These are phyloP conservation scores for Leptarthrus brevirostris DNA, from an alignment of 2,888 invertebrate genomes.

Conservation along the genomic window DNA sequence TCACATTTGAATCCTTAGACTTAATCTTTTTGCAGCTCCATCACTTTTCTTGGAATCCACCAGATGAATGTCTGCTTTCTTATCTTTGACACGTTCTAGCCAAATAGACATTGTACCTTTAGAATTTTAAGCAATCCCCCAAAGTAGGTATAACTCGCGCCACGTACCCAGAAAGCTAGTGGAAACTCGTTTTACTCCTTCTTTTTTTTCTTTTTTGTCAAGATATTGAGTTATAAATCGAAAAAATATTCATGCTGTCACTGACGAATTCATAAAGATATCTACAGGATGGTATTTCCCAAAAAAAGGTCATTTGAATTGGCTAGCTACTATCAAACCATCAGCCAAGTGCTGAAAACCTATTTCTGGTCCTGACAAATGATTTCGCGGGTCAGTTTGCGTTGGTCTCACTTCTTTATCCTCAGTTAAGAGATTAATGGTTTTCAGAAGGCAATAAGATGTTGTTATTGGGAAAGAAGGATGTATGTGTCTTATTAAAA, in stretches of 20 bases:
- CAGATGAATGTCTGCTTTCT: conserved; percentile 35
- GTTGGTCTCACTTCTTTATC: conserved; percentile 48
- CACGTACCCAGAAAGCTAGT: not conserved
- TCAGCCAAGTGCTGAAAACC: conserved; percentile 10
- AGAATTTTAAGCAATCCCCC: conserved; percentile 32
- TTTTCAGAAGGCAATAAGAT: conserved; percentile 52
- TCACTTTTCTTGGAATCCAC: conserved; percentile 15
- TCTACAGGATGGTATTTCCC: conserved; percentile 49
- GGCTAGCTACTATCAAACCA: no score
- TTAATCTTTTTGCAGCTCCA: conserved; percentile 16
- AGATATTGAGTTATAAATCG: conserved; percentile 51
- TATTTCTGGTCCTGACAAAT: conserved; percentile 51
- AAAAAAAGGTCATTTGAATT: conserved; percentile 51
- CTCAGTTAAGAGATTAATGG: conserved; percentile 53
- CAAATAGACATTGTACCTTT: conserved; percentile 39
- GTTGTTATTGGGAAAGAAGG: conserved; percentile 50
- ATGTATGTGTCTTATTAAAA: conserved; percentile 8
- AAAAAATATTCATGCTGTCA: conserved; percentile 52
- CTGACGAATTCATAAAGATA: conserved; percentile 46
- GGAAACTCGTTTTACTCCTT: not conserved
- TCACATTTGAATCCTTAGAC: conserved; percentile 28
- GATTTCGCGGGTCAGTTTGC: conserved; percentile 51
- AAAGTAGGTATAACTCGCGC: not conserved
- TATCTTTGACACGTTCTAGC: conserved; percentile 45
- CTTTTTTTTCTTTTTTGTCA: not conserved